phyloP scores from a whole-genome alignment of 2,888 invertebrate genomes.

The Molorchus minor region DNA sequence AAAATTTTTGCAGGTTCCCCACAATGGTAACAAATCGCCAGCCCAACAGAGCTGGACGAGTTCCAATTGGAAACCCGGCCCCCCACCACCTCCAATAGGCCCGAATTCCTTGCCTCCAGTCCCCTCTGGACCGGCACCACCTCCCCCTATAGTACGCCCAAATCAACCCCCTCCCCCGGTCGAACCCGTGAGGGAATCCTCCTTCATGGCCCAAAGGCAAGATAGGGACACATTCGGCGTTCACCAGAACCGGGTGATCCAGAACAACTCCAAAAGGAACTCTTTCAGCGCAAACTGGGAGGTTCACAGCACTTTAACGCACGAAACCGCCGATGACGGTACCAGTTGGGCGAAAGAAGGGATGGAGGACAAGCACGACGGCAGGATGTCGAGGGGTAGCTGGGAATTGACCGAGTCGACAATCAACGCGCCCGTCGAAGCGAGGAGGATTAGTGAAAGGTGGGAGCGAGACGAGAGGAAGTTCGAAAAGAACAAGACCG shows the following conservation, averaged over 20 bases:
- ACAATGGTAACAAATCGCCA: constrained; percentile 59
- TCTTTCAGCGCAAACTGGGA: constrained; percentile 64
- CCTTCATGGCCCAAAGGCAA: constrained; percentile 75
- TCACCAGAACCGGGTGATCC: constrained; percentile 67
- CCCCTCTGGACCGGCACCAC: constrained; percentile 69
- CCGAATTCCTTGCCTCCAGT: constrained; percentile 68
- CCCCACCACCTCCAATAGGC: constrained; percentile 72
- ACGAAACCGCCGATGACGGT: constrained; percentile 60
- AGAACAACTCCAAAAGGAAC: constrained; percentile 59
- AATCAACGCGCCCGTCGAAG: constrained; percentile 60
- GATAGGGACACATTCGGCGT: constrained; percentile 79
- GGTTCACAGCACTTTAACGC: constrained; percentile 57
- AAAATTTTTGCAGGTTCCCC: constrained; percentile 52
- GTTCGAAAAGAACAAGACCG: constrained; percentile 47
- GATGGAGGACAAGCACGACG: constrained; percentile 55
- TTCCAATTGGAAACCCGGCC: constrained; percentile 66
- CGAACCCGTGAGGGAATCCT: constrained; percentile 65
- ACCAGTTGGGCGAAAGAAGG: constrained; percentile 64
- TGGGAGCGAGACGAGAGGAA: constrained; percentile 60
- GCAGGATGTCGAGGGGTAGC: constrained; percentile 52
- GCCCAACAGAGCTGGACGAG: constrained; percentile 60
- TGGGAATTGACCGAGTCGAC: constrained; percentile 64
- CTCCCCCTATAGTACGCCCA: constrained; percentile 66
- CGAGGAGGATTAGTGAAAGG: constrained; percentile 52
- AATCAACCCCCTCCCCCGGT: constrained; percentile 75